phyloP scores from a whole-genome alignment of 2,888 invertebrate species.

The Cylloceria caligata region DNA sequence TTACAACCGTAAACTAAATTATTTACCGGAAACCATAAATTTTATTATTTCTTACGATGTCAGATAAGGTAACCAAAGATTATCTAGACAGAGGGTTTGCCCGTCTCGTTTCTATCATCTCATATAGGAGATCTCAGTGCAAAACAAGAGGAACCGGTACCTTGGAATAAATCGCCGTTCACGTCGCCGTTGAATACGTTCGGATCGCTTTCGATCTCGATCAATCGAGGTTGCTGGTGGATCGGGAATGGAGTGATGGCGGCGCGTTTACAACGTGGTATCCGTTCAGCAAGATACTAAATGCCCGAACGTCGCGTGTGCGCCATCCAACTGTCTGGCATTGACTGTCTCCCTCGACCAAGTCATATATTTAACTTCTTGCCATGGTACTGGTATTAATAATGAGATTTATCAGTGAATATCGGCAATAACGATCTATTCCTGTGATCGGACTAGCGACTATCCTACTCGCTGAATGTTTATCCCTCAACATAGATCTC shows the following conservation, averaged over 20 bases:
- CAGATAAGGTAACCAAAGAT: neutral
- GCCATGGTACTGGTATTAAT: slow-evolving; percentile 69
- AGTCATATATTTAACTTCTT: slow-evolving; percentile 74
- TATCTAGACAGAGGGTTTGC: neutral
- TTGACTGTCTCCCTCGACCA: slow-evolving; percentile 6
- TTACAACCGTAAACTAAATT: neutral
- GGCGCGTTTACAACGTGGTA: slow-evolving; percentile 39
- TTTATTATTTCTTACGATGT: neutral
- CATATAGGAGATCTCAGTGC: slow-evolving; percentile 9
- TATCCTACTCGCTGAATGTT: slow-evolving; percentile 44
- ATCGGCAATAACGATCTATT: slow-evolving; percentile 67
- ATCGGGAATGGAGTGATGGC: slow-evolving; percentile 28
- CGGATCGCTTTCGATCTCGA: slow-evolving; percentile 49
- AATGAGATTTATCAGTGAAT: slow-evolving; percentile 74
- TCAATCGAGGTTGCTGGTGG: slow-evolving; percentile 36
- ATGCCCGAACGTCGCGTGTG: slow-evolving; percentile 33
- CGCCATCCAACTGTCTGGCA: slow-evolving; percentile 21
- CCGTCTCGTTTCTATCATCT: neutral
- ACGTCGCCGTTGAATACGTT: slow-evolving; percentile 10
- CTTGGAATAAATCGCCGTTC: slow-evolving; percentile 47
- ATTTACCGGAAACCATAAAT: neutral
- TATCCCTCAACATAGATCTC: slow-evolving; percentile 61
- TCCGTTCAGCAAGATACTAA: slow-evolving; percentile 35
- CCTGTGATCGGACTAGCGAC: slow-evolving; percentile 19
- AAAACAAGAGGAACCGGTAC: slow-evolving; percentile 41